These are phyloP conservation scores for Eulemur macaco DNA, from an alignment of 2,113 vertebrate genomes.

Conservation along the genomic window DNA sequence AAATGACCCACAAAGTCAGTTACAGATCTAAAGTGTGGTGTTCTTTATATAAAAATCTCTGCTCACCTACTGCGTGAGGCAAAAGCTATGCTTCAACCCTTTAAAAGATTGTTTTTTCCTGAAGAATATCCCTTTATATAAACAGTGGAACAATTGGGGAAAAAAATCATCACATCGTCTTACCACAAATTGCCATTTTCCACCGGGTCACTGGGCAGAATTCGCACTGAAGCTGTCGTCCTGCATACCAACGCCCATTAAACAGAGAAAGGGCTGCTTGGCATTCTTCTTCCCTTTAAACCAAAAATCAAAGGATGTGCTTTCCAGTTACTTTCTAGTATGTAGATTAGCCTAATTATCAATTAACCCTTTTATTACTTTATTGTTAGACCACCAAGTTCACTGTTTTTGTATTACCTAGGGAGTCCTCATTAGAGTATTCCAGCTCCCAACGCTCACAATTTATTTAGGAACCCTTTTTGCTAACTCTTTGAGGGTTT, in stretches of 20 bases:
- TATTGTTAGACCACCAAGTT: not conserved
- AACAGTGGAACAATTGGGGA: not conserved
- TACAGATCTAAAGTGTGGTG: not conserved
- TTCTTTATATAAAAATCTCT: not conserved
- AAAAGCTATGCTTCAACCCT: not conserved
- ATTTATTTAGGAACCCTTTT: not conserved
- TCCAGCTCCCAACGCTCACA: not conserved
- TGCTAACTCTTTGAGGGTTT: not conserved
- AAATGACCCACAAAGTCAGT: not conserved
- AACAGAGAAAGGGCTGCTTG: conserved; percentile 92
- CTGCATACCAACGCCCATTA: conserved; percentile 97
- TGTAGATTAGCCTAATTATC: not conserved
- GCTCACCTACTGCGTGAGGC: not conserved
- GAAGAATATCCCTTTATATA: not conserved
- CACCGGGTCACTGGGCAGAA: conserved; percentile 96
- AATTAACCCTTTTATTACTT: not conserved
- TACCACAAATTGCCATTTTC: conserved; percentile 99
- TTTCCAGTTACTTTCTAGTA: conserved; percentile 28
- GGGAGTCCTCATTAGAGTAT: not conserved
- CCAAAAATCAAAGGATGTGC: conserved; percentile 44
- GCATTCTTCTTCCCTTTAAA: conserved; percentile 94
- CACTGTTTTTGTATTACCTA: not conserved
- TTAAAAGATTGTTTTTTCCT: not conserved
- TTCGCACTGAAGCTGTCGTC: conserved; percentile 96
- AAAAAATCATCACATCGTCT: conserved; percentile 28